phyloP scores from a whole-genome alignment of 1,140 invertebrate genomes.

The Cheumatopsyche charites region DNA sequence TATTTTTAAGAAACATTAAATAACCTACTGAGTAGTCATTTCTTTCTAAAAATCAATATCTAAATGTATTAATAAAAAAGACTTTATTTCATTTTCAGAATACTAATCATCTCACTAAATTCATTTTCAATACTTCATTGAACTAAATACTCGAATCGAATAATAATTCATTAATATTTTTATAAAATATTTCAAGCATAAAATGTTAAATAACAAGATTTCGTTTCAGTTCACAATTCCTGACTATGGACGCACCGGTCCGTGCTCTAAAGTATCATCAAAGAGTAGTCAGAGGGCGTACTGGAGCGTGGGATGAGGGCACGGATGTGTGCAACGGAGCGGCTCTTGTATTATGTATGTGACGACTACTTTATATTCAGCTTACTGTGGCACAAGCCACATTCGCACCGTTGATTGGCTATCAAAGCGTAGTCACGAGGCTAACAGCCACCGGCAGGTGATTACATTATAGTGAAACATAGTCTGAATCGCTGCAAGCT shows the following conservation, averaged over 20 bases:
- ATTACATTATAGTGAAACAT: too few species aligned
- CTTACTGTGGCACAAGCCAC: conserved; percentile 39
- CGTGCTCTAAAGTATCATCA: conserved; percentile 46
- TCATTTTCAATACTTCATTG: too few species aligned
- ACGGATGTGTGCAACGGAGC: conserved; percentile 2
- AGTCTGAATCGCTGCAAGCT: too few species aligned
- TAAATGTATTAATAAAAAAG: too few species aligned
- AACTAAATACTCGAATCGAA: too few species aligned
- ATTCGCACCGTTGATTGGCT: conserved; percentile 47
- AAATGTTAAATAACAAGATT: neutral
- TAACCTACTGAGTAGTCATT: too few species aligned
- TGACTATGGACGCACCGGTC: conserved; percentile 15
- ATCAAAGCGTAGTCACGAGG: conserved; percentile 43
- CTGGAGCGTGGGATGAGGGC: neutral
- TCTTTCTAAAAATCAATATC: too few species aligned
- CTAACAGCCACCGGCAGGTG: conserved; percentile 19
- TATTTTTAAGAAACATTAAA: too few species aligned
- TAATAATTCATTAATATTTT: too few species aligned
- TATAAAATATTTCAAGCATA: too few species aligned
- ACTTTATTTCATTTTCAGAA: too few species aligned
- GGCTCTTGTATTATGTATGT: conserved; percentile 48
- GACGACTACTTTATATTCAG: conserved; percentile 47
- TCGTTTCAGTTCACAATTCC: neutral
- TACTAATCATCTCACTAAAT: too few species aligned
- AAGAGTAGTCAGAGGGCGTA: conserved; percentile 45